Base-by-base conservation (phyloP, 2,888 invertebrate species). In the Diplolepis rosae region DNA sequence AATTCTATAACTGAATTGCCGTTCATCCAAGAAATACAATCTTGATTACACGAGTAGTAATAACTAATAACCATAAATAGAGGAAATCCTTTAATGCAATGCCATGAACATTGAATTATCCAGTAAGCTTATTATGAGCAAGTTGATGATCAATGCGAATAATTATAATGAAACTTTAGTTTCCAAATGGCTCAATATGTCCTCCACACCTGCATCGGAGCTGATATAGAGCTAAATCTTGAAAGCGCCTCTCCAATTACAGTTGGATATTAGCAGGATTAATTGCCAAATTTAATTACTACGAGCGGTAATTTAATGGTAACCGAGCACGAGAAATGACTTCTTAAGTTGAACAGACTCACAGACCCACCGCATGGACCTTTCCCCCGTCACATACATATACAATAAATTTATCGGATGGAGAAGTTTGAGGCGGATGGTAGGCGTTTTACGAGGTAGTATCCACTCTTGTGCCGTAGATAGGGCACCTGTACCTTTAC, bases 371-470 rank as follows among this genome's bases (percentile, higher is more conserved):
- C 61, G 39, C 61, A 61, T 39, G 61, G 39, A 61, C 61, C 61
- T 61, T 61, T 39, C 61, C 27, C 39, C 61, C 61, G 9, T 61
- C 39, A 61, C 61, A 61, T 61, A 61, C 24, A 39, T n/a, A n/a
- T 61, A 61, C 61, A 39, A 61, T 61, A 61, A 61, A 61, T 61
- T 61, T 61, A 61, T 61, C 42, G 52, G 30, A 45, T 52, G 52
- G 65, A 61, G 61, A 51, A 65, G 52, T 65, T 67, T 48, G 65
- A 30, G 48, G 66, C 48, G 54, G 67, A 45, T 67, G 65, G 68
- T 74, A 73, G 75, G 77, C 74, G 72, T 78, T 78, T 75, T 74
- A 73, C 74, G 71, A 72, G 66, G 68, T 71, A 56, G 51, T 66
- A 71, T 56, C 50, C 68, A 24, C 56, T 56, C 56, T 56, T 61